phyloP scores from a whole-genome alignment of 2,797 vertebrate species.

The Thamnophis elegans region DNA sequence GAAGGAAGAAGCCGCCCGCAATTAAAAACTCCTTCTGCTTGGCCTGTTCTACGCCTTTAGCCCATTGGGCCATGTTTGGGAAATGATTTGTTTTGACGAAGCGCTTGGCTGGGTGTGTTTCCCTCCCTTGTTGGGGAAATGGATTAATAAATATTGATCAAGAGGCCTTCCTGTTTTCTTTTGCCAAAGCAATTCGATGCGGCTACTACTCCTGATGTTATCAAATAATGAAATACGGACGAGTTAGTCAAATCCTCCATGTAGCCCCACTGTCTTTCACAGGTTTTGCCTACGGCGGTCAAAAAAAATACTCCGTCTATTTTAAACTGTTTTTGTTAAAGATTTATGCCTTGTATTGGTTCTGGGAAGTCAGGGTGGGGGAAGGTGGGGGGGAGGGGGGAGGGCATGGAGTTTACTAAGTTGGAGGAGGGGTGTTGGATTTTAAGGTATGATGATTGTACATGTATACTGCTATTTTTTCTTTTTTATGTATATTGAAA shows the following conservation, averaged over 20 bases:
- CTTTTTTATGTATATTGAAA: too few relatives aligned
- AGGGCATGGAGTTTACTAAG: too few relatives aligned
- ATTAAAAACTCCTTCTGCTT: slow-evolving; percentile 63
- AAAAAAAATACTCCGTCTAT: slow-evolving; percentile 65
- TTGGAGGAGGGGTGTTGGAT: too few relatives aligned
- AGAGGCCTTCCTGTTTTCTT: slow-evolving; percentile 71
- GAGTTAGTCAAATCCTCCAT: slow-evolving; percentile 67
- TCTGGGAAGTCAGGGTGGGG: too few relatives aligned
- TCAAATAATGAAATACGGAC: slow-evolving; percentile 80
- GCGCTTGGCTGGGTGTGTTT: slow-evolving; percentile 69
- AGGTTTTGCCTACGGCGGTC: slow-evolving; percentile 61
- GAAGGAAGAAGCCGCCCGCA: slow-evolving; percentile 55
- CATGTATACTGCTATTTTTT: too few relatives aligned
- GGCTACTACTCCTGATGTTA: slow-evolving; percentile 73
- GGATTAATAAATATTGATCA: slow-evolving; percentile 84
- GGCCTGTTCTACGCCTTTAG: slow-evolving; percentile 67
- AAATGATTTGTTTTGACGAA: slow-evolving; percentile 72
- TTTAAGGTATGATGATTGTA: too few relatives aligned
- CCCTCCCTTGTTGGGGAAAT: slow-evolving; percentile 72
- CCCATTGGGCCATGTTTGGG: slow-evolving; percentile 57
- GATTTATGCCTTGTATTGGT: too few relatives aligned
- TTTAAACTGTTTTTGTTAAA: too few relatives aligned
- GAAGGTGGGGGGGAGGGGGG: too few relatives aligned
- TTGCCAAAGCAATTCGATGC: slow-evolving; percentile 68
- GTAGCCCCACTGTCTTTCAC: slow-evolving; percentile 66